Conservation (phyloP, 2,888 invertebrate species). For the Oscheius sp. region DNA sequence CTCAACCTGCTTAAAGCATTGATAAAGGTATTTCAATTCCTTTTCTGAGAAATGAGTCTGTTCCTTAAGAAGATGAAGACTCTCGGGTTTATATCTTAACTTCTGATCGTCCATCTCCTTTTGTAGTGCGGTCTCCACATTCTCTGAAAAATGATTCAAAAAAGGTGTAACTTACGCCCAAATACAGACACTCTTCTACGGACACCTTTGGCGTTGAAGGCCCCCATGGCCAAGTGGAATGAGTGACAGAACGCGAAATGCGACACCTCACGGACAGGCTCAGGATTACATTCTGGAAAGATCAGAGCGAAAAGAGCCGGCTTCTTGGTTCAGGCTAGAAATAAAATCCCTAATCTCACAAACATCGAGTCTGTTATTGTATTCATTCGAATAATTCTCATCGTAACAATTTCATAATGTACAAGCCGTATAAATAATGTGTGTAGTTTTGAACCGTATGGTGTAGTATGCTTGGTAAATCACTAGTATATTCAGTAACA, state of each 20-base stretch:
- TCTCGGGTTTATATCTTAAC: slow-evolving; percentile 34
- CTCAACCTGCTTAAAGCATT: slow-evolving; percentile 43
- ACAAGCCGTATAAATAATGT: no score
- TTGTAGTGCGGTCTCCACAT: slow-evolving; percentile 32
- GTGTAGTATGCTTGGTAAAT: background rate
- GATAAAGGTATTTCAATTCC: slow-evolving; percentile 42
- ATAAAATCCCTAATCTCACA: no score
- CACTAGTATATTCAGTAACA: background rate
- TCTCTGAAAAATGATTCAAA: slow-evolving; percentile 6
- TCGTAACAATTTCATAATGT: no score
- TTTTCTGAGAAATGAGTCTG: slow-evolving; percentile 34
- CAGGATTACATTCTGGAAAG: slow-evolving; percentile 22
- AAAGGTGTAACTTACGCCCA: slow-evolving; percentile 7
- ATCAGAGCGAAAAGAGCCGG: no score
- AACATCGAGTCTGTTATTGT: no score
- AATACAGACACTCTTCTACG: slow-evolving; percentile 10
- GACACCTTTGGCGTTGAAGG: slow-evolving; percentile 25
- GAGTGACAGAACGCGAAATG: background rate
- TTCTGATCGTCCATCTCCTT: slow-evolving; percentile 38
- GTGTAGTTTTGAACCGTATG: background rate
- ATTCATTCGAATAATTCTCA: no score
- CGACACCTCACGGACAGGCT: slow-evolving; percentile 17
- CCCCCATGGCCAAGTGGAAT: slow-evolving; percentile 7
- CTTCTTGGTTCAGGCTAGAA: no score
- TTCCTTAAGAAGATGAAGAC: slow-evolving; percentile 33